phyloP scores from a whole-genome alignment of 2,113 vertebrate genomes.

The Rhinoptilus africanus region DNA sequence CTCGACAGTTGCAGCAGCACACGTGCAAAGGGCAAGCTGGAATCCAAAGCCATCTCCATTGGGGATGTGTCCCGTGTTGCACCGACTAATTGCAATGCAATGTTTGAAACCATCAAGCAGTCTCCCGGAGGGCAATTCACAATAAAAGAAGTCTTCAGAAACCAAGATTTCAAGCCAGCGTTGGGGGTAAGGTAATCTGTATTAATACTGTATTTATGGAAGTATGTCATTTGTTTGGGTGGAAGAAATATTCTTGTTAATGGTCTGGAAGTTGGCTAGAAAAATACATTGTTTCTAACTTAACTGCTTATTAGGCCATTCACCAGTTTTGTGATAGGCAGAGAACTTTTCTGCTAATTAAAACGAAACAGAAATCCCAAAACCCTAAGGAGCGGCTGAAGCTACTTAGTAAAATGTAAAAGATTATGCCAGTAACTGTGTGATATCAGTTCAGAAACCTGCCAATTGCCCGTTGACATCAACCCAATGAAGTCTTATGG shows the following conservation, averaged over 20 bases:
- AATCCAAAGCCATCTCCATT: not conserved
- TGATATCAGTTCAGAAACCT: not conserved
- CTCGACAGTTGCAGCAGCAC: not conserved
- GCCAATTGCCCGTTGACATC: not conserved
- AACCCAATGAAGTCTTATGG: not conserved
- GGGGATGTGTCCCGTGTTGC: not conserved
- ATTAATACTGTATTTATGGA: not conserved
- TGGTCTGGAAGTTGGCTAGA: not conserved
- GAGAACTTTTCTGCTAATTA: not conserved
- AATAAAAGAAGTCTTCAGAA: constrained; percentile 27
- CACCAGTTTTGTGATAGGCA: not conserved
- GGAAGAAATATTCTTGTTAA: not conserved
- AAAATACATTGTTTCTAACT: not conserved
- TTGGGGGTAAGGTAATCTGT: not conserved
- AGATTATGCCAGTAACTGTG: not conserved
- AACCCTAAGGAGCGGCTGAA: not conserved
- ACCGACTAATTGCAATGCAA: constrained; percentile 42
- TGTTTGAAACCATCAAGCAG: constrained; percentile 58
- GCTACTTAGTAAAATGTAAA: not conserved
- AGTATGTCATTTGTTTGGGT: not conserved
- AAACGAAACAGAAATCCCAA: not conserved
- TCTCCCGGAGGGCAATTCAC: constrained; percentile 32
- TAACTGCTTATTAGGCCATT: not conserved
- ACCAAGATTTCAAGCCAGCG: not conserved
- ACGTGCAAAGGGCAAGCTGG: not conserved